phyloP scores from a whole-genome alignment of 1,140 invertebrate genomes.

The Aphidius gifuensis region DNA sequence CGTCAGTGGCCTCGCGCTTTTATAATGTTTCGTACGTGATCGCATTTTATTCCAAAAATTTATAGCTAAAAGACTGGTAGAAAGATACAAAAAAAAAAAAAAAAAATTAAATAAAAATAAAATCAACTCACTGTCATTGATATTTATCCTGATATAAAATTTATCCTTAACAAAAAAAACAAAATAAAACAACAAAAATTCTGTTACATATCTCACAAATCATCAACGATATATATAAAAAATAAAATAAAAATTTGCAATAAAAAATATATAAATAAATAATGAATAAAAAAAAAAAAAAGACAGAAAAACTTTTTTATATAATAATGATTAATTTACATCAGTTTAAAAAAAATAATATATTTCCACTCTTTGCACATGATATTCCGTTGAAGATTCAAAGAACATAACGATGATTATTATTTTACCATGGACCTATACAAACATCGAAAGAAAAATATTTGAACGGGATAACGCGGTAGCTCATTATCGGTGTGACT shows the following conservation, averaged over 20 bases:
- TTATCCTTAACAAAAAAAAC: not conserved
- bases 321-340: not conserved
- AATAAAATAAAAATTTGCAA: too few species aligned
- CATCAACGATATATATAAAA: too few species aligned
- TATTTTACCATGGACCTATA: constrained; percentile 30
- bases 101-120: constrained; percentile 8
- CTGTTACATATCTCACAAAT: too few species aligned
- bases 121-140: constrained; percentile 4
- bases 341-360: not conserved
- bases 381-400: constrained; percentile 11
- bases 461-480: constrained; percentile 45
- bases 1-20: constrained; percentile 4
- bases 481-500: constrained; percentile 43
- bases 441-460: constrained; percentile 44
- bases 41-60: constrained; percentile 18
- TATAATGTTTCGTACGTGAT: constrained; percentile 15
- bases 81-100: not conserved
- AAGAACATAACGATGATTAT: not conserved
- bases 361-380: constrained; percentile 13
- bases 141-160: not conserved
- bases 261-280: too few species aligned
- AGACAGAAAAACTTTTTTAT: not conserved
- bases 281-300: not conserved
- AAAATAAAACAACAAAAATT: not conserved
- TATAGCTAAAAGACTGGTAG: constrained; percentile 7